Evolutionary conservation across 2,888 invertebrate species (phyloP), one percentile per base, ranked within the genome.

Genomic region (Amphimallon solstitiale): DNA sequence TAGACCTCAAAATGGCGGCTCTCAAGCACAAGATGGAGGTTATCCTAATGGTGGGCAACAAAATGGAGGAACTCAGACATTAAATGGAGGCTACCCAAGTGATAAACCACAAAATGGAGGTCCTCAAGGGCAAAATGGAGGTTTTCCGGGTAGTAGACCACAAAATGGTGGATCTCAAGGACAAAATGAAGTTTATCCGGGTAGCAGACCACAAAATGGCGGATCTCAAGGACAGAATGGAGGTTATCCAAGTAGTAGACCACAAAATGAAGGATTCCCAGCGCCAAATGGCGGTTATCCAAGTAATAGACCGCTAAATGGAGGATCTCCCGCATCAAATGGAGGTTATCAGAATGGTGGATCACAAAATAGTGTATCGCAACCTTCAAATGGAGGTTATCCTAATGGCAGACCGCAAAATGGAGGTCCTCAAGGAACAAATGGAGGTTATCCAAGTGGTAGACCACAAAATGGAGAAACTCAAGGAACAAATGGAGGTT

Each of bases 371-470:
- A 34, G 51, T 4, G 40, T 19, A 14, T n/a, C 46, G 1, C 65
- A 65, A 49, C 68, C 67, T 45, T 62, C 66, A 48, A 61, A 72
- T n/a, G 72, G 71, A 45, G 70, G 65, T 17, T 69, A 68, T 45
- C 70, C 71, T 12, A 76, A 78, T 9, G 72, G 76, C 2, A 79
- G 76, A 70, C 78, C 82, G 2, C 78, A 80, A 19, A 72, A 73
- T 34, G 71, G 17, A 15, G 9, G 19, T 68, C 43, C 68, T 65
- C 29, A 35, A 29, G 29, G 5, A 29, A 5, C 7, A 23, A 4
- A 2, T 23, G 23, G 23, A 23, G 68, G 60, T 69, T 68, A 71
- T 37, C 66, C 71, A 12, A n/a, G n/a, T n/a, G n/a, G n/a, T n/a
- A n/a, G n/a, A n/a, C n/a, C n/a, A n/a, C 46, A 15, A 9, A 15